Base-by-base conservation (phyloP, 2,113 vertebrate species). In the Centropus unirufus region DNA sequence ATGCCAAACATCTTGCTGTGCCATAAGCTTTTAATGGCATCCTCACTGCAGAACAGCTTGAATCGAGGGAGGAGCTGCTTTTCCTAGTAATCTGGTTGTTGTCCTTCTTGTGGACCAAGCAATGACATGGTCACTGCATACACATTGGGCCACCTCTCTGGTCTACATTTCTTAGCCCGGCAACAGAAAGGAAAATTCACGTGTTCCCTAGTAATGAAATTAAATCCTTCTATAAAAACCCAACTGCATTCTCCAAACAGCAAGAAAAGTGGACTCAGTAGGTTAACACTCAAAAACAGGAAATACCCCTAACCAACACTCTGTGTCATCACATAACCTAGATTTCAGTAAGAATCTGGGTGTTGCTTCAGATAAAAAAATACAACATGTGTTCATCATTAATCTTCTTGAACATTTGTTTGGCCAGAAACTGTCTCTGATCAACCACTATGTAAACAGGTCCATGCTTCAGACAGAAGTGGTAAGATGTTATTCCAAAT, bases 311-410 rank as follows among this genome's bases (percentile, higher is more conserved):
- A 83, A 88, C 59, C 67, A 94, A 47, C 29, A 29, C 32, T 61
- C 55, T 77, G 1, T 79, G 67, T 87, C 92, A 95, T 86, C 79
- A 64, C 79, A 58, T 86, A 97, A 76, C 72, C 93, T 57, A 68
- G 79, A 85, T 85, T 95, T 86, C 72, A 80, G 75, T n/a, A 27
- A 92, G 82, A 94, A 87, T 91, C 40, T 90, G 72, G 51, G 66
- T 91, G 82, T 90, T 95, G 81, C 57, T 95, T 95, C 59, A 94
- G 89, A 92, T 95, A 93, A 94, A 69, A 95, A 89, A 87, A 90
- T 55, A 62, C 58, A 87, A 59, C 87, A 95, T 91, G 59, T 95
- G 94, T 86, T 96, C 2, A 0, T 67, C 90, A 83, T 95, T 95
- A 95, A 95, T 90, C 84, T 92, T 89, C 84, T 67, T 77, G 59